These are phyloP conservation scores for Solen grandis DNA, from an alignment of 1,140 invertebrate genomes.

Conservation along the genomic window DNA sequence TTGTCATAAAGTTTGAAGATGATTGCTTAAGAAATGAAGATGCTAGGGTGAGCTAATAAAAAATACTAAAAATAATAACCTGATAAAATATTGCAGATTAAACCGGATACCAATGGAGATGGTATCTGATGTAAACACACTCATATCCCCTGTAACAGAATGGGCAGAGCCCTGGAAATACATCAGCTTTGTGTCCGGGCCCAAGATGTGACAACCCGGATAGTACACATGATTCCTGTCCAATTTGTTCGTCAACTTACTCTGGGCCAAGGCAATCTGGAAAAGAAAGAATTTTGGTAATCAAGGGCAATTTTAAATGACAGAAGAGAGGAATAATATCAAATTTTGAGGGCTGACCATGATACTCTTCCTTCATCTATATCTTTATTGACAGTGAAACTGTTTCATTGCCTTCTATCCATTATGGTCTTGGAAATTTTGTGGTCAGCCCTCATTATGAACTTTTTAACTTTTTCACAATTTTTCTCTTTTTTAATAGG, in stretches of 20 bases:
- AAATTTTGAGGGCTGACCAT: neutral
- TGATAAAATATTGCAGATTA: slow-evolving; percentile 49
- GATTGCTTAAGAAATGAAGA: too few relatives aligned
- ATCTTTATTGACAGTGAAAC: neutral
- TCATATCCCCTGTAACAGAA: slow-evolving; percentile 18
- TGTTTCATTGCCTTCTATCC: too few relatives aligned
- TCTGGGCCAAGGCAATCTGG: slow-evolving; percentile 65
- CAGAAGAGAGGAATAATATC: neutral
- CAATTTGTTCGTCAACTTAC: slow-evolving; percentile 59
- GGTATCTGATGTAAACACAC: slow-evolving; percentile 50
- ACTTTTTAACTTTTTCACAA: too few relatives aligned
- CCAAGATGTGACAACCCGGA: slow-evolving; percentile 66
- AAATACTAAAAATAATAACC: too few relatives aligned
- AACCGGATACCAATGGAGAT: slow-evolving; percentile 28
- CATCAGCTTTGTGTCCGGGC: slow-evolving; percentile 46
- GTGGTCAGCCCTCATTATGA: too few relatives aligned
- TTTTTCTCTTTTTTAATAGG: too few relatives aligned
- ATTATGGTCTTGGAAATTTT: too few relatives aligned
- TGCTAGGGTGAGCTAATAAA: too few relatives aligned
- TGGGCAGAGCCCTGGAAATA: slow-evolving; percentile 32
- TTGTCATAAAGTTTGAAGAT: too few relatives aligned
- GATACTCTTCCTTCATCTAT: too few relatives aligned
- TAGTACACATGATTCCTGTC: slow-evolving; percentile 57
- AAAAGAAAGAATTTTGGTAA: neutral
- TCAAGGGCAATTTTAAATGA: neutral